These are phyloP conservation scores for Drosophila athabasca DNA, from an alignment of 1,140 invertebrate species.

Conservation along the genomic window DNA sequence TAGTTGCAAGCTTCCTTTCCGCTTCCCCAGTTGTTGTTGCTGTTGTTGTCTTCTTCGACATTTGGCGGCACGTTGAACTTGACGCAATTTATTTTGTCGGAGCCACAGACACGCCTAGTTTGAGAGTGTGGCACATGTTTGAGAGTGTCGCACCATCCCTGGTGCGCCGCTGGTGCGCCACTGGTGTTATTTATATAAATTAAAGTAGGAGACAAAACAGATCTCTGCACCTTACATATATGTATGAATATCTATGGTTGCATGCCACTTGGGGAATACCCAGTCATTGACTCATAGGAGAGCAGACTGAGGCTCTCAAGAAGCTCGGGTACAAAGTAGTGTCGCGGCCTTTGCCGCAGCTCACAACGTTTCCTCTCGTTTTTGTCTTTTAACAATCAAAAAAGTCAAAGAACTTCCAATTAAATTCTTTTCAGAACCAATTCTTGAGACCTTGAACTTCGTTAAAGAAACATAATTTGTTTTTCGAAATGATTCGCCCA, in stretches of 20 bases:
- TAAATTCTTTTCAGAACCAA: too few relatives aligned
- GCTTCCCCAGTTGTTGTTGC: constrained; percentile 58
- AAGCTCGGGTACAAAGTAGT: too few relatives aligned
- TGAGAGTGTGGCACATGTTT: constrained; percentile 66
- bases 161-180: constrained; percentile 1
- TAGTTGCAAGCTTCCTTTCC: constrained; percentile 59
- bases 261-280: constrained; percentile 68
- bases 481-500: constrained; percentile 12
- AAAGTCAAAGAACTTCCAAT: too few relatives aligned
- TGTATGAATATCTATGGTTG: neutral
- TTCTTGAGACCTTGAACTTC: constrained; percentile 30
- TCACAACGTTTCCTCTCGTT: too few relatives aligned
- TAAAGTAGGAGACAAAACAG: constrained; percentile 29
- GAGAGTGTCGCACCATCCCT: constrained; percentile 5
- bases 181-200: constrained; percentile 59
- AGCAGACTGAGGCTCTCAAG: neutral
- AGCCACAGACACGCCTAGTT: constrained; percentile 72
- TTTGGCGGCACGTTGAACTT: constrained; percentile 78
- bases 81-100: constrained; percentile 80
- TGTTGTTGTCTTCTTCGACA: constrained; percentile 50
- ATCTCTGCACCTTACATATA: constrained; percentile 23
- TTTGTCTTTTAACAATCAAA: too few relatives aligned
- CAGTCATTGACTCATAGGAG: constrained; percentile 42
- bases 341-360: too few relatives aligned
- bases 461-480: constrained; percentile 9